Base-by-base conservation (phyloP, 2,797 vertebrate species). In the Tamandua tetradactyla region DNA sequence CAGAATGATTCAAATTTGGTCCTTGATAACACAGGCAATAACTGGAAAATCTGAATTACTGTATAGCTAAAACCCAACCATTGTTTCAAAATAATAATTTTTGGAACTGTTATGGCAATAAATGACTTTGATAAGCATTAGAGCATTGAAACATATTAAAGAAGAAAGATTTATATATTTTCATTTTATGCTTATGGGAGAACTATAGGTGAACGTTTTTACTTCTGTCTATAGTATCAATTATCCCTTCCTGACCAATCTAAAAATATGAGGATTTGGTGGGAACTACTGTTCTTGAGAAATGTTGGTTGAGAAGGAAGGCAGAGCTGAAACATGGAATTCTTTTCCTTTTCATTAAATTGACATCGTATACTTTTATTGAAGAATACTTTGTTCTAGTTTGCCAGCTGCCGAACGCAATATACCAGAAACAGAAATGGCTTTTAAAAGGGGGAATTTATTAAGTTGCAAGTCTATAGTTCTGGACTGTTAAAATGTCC, bases 201-300 rank as follows among this genome's bases (percentile, higher is more conserved):
- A 89, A 72, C 66, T 30, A 57, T 6, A 40, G 22, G 35, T 2
- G 94, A 76, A 88, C 64, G 3, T 30, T 89, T 88, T 71, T 69
- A 52, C 20, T 87, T 95, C 23, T 89, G 35, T 92, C 92, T 89
- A 90, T 57, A 44, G 5, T 66, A 20, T 4, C 35, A 93, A 74
- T 95, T 96, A 91, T 72, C 47, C 86, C 30, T 64, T 93, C 20
- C 61, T 84, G 22, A 94, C 84, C 94, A 81, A 89, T 74, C 40
- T 32, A 74, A 30, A 87, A 89, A 82, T 68, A 86, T 12, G 91
- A 86, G 80, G 23, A 75, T 83, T 49, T 64, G 44, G 37, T 61
- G 40, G 71, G 30, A 86, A 92, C 42, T 13, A 15, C 40, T 86
- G 2, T 74, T 86, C 25, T 44, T 59, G 49, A 85, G 59, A 92